These are phyloP conservation scores for Acromyrmex heyeri DNA, from an alignment of 1,140 invertebrate species.

Conservation along the genomic window DNA sequence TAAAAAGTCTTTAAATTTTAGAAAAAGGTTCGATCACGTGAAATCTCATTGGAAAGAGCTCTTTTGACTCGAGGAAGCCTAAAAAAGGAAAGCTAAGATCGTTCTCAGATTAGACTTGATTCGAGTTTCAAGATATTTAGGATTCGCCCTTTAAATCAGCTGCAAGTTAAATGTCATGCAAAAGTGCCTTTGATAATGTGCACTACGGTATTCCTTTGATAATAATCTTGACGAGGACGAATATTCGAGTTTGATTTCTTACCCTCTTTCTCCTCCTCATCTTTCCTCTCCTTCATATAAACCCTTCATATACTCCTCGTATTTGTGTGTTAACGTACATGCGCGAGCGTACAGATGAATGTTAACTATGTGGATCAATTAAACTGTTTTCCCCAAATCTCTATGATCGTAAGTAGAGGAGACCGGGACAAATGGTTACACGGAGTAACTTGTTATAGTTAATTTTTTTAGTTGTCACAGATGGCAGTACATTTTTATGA, in stretches of 20 bases:
- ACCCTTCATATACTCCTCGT: no score
- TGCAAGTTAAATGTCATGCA: constrained; percentile 66
- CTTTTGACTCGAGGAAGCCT: no score
- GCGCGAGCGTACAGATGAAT: background rate
- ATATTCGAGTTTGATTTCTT: background rate
- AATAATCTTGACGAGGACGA: background rate
- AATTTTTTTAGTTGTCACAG: no score
- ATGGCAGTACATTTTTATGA: no score
- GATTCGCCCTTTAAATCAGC: constrained; percentile 8
- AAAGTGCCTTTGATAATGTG: constrained; percentile 71
- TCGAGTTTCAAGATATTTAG: background rate
- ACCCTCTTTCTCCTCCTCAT: background rate
- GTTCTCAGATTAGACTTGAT: background rate
- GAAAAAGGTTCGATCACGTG: background rate
- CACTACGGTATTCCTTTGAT: constrained; percentile 15
- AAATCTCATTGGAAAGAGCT: background rate
- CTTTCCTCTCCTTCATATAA: no score
- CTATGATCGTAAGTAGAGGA: background rate
- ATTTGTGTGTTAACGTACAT: background rate
- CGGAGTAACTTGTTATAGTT: no score
- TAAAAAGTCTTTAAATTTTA: background rate
- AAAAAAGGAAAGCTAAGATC: no score
- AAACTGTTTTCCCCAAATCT: constrained; percentile 7
- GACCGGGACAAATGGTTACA: no score
- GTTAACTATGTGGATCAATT: background rate